Evolutionary conservation across 2,797 vertebrate genomes (phyloP), one percentile per base, ranked within the genome.

Genomic region (Amblyopsis hoosieri): DNA sequence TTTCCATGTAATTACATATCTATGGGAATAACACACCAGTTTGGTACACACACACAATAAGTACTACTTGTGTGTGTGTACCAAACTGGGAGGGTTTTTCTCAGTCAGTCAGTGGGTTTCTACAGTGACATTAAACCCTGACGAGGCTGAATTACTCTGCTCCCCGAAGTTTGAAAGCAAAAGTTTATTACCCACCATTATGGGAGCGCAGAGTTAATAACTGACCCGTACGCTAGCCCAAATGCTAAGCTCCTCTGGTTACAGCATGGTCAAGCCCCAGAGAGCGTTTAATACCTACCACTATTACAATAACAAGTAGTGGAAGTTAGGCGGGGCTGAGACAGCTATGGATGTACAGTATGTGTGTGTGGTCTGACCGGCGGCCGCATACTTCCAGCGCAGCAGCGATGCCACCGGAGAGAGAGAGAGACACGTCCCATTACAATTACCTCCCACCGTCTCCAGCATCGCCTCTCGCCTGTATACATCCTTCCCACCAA

Each of bases 351-450:
- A 66, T 45, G 55, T 67, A 29, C 23, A 29, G 49, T 67, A 8
- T 82, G 81, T 60, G 77, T 68, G 84, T 88, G 88, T 86, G 89
- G 89, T 83, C 86, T 85, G 73, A 79, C 79, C 78, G 31, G 69
- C 75, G 69, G 78, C 87, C 89, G 88, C 88, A 89, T 89, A 86
- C 86, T 84, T 69, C 80, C 78, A 77, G 54, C 59, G 69, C 71
- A 79, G 69, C 75, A 85, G 64, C 80, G 75, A 55, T 86, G 87
- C 88, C 89, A 89, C 88, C 84, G n/a, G n/a, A 81, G 72, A 77
- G 85, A 75, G 86, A 89, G 81, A 84, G 75, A 69, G 66, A 74
- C 73, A 69, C 79, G 73, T 69, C 79, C 77, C 82, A 67, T 17
- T 78, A 78, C 76, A 68, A 37, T 76, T 71, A 74, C 75, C 66